These are phyloP conservation scores for Actinostola sp. DNA, from an alignment of 92 coral and sea anemone genomes.

Conservation along the genomic window DNA sequence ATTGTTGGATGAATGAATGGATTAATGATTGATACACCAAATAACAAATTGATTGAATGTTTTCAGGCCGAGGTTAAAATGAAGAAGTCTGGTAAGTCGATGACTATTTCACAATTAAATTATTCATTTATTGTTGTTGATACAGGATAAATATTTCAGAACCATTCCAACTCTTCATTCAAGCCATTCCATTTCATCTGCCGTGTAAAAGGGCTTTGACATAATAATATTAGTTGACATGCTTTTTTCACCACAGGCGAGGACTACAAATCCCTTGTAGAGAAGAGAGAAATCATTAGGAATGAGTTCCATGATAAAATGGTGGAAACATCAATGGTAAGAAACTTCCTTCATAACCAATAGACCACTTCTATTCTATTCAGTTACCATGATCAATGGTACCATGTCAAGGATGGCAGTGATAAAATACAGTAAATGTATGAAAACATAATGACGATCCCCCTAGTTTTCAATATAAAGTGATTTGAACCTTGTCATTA, in stretches of 20 bases:
- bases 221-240: neutral
- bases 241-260: constrained; percentile 56
- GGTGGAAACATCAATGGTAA: constrained; percentile 89
- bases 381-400: too few species aligned
- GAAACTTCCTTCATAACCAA: neutral
- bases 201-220: neutral
- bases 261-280: constrained; percentile 83
- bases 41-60: neutral
- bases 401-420: too few species aligned
- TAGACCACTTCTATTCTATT: too few species aligned
- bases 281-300: constrained; percentile 87
- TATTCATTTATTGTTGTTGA: too few species aligned
- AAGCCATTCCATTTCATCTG: too few species aligned
- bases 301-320: constrained; percentile 93
- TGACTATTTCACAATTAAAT: too few species aligned
- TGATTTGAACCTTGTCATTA: too few species aligned
- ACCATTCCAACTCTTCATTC: too few species aligned
- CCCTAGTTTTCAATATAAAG: too few species aligned
- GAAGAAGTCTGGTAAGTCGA: constrained; percentile 81
- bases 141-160: too few species aligned
- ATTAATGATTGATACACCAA: neutral
- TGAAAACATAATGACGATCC: too few species aligned
- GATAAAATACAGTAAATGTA: too few species aligned
- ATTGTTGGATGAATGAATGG: neutral
- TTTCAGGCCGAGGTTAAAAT: constrained; percentile 86